Evolutionary conservation across 2,888 invertebrate species (phyloP).

Genomic region (Dysmachus trigonus): DNA sequence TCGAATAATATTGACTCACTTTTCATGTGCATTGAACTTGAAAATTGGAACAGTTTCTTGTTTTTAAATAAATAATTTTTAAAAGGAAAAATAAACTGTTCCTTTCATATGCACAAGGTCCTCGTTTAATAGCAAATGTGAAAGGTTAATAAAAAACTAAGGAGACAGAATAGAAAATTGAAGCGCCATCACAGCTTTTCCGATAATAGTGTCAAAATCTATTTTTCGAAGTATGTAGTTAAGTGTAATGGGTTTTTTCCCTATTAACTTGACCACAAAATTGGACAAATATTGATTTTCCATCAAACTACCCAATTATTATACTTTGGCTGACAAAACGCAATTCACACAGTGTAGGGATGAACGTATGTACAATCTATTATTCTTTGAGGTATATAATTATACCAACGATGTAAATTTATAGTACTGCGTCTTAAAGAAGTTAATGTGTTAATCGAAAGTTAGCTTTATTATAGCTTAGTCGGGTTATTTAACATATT

Average conservation of each 20-base stretch:
- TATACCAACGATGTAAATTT: not conserved
- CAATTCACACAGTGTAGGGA: not conserved
- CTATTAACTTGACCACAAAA: not conserved
- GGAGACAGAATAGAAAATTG: not conserved
- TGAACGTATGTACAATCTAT: too few species aligned
- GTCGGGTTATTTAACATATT: too few species aligned
- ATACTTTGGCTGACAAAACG: not conserved
- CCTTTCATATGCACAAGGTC: too few species aligned
- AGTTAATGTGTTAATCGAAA: not conserved
- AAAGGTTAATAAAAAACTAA: not conserved
- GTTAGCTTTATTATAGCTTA: too few species aligned
- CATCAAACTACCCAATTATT: not conserved
- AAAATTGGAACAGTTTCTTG: not conserved
- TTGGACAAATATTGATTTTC: not conserved
- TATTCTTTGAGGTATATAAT: not conserved
- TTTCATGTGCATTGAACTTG: too few species aligned
- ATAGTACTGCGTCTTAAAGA: not conserved
- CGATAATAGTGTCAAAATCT: not conserved
- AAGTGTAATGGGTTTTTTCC: not conserved
- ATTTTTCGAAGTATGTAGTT: not conserved
- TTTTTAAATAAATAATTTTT: not conserved
- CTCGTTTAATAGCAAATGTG: not conserved
- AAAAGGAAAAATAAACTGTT: not conserved
- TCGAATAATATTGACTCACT: too few species aligned
- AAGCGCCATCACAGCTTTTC: not conserved